phyloP scores from a whole-genome alignment of 2,113 vertebrate genomes.

The Colistium nudipinnis region DNA sequence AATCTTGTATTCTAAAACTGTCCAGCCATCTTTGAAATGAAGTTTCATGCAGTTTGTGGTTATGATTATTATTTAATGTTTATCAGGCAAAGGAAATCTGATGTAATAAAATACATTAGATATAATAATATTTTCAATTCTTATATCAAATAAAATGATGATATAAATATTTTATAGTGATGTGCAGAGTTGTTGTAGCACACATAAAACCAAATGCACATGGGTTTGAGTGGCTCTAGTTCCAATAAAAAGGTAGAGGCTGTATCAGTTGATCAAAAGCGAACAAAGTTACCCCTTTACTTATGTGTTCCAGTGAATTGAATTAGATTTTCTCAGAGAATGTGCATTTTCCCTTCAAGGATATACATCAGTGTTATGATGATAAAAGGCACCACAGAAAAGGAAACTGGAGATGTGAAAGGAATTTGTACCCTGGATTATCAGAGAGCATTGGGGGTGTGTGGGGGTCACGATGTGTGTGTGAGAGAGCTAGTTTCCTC shows the following conservation, averaged over 20 bases:
- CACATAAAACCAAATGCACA: not conserved
- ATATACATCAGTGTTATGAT: not conserved
- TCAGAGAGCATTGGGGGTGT: not conserved
- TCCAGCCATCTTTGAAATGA: not conserved
- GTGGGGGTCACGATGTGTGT: conserved; percentile 3
- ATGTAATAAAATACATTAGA: too few species aligned
- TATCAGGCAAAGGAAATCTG: too few species aligned
- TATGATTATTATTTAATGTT: too few species aligned
- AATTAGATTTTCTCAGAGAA: not conserved
- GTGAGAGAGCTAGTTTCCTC: conserved; percentile 20
- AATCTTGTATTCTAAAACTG: not conserved
- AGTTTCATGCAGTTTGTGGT: not conserved
- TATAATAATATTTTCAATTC: too few species aligned
- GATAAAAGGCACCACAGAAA: not conserved
- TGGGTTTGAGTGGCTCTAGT: not conserved
- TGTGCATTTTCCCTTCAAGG: not conserved
- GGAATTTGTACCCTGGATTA: not conserved
- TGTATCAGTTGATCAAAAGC: not conserved
- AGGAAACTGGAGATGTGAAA: conserved; percentile 5
- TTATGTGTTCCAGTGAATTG: not conserved
- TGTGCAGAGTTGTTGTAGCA: not conserved
- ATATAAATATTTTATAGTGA: too few species aligned
- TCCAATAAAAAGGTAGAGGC: not conserved
- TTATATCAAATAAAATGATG: too few species aligned
- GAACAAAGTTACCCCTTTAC: not conserved